Conservation (phyloP, 2,797 vertebrate species). For the Discoglossus pictus region DNA sequence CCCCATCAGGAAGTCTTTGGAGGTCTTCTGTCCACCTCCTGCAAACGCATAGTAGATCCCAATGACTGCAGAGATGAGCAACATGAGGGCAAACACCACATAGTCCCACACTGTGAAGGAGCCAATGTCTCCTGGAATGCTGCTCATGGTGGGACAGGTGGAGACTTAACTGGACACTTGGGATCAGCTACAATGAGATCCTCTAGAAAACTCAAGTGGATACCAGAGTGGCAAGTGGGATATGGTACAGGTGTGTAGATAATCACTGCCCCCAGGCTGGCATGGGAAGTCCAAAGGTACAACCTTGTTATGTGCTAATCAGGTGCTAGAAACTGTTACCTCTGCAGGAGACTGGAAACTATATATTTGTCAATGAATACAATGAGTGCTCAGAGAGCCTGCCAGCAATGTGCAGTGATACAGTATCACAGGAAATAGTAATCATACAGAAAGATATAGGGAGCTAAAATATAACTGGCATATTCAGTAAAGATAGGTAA, state of each 20-base stretch:
- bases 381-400: not conserved
- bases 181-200: not conserved
- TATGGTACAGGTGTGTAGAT: not conserved
- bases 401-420: not conserved
- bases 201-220: not conserved
- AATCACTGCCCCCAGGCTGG: not conserved
- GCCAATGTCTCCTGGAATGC: conserved; percentile 48
- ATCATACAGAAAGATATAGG: not conserved
- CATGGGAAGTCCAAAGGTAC: not conserved
- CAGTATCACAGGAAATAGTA: not conserved
- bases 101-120: conserved; percentile 73
- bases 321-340: not conserved
- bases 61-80: conserved; percentile 70
- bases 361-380: not conserved
- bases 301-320: conserved; percentile 14
- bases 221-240: not conserved
- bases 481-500: no score
- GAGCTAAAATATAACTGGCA: no score
- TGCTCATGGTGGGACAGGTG: conserved; percentile 40
- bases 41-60: conserved; percentile 73
- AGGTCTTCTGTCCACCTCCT: conserved; percentile 60
- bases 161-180: not conserved
- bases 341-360: not conserved
- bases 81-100: conserved; percentile 74
- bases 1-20: conserved; percentile 73